These are phyloP conservation scores for Cloeon dipterum DNA, from an alignment of 2,888 invertebrate species.

Conservation along the genomic window DNA sequence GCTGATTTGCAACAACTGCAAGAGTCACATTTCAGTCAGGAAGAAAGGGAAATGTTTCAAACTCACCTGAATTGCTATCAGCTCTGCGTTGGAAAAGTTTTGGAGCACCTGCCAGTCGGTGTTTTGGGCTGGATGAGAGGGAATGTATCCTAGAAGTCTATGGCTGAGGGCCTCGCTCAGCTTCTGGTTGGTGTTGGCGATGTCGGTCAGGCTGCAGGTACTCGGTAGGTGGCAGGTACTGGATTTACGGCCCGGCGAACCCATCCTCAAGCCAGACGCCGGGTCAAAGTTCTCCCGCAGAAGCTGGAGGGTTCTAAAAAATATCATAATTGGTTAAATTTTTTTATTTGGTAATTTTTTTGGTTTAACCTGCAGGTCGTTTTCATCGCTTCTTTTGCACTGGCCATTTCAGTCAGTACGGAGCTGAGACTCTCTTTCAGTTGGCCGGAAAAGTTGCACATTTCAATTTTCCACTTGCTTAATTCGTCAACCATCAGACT, in stretches of 20 bases:
- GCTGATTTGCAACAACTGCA: slow-evolving; percentile 14
- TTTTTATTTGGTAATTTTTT: no score
- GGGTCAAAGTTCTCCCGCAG: slow-evolving; percentile 27
- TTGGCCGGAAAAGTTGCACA: slow-evolving; percentile 44
- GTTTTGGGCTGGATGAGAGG: slow-evolving; percentile 12
- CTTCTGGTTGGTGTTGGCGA: slow-evolving; percentile 33
- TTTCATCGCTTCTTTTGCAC: slow-evolving; percentile 34
- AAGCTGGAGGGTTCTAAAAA: slow-evolving; percentile 19
- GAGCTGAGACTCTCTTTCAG: slow-evolving; percentile 43
- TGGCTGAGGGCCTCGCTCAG: slow-evolving; percentile 33
- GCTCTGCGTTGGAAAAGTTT: slow-evolving; percentile 29
- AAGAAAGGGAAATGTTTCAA: slow-evolving; percentile 4
- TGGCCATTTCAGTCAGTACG: slow-evolving; percentile 42
- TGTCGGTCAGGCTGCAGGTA: slow-evolving; percentile 27
- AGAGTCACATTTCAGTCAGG: background rate
- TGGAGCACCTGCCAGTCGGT: slow-evolving; percentile 12
- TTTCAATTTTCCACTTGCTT: slow-evolving; percentile 61
- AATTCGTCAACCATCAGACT: slow-evolving; percentile 86
- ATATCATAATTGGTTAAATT: no score
- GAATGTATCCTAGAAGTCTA: slow-evolving; percentile 18
- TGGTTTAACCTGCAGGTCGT: slow-evolving; percentile 37
- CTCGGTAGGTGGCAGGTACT: slow-evolving; percentile 6
- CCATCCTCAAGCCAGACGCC: slow-evolving; percentile 20
- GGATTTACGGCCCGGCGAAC: slow-evolving; percentile 9
- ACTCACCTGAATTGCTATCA: slow-evolving; percentile 32